A percentile compares a stretch with the other conserved stretches of the same genome.
phyloP scores from a whole-genome alignment of 2,113 vertebrate species.

The Cynocephalus volans region DNA sequence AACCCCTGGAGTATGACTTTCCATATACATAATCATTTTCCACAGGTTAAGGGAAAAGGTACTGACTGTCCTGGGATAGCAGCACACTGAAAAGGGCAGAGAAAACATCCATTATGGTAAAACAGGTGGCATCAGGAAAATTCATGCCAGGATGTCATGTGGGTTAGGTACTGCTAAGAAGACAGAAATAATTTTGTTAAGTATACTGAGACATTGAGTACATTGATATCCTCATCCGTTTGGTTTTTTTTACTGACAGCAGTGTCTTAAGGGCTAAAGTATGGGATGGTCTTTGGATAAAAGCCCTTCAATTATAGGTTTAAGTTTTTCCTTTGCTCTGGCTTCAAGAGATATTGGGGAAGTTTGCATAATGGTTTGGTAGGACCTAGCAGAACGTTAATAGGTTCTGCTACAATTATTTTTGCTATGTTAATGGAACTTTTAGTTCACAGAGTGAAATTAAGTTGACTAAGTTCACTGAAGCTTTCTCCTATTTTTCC shows the following conservation, averaged over 20 bases:
- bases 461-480: no score
- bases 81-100: not conserved
- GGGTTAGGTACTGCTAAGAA: not conserved
- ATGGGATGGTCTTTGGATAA: not conserved
- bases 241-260: not conserved
- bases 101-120: not conserved
- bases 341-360: not conserved
- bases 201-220: not conserved
- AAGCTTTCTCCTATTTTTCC: no score
- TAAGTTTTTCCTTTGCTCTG: not conserved
- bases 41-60: not conserved
- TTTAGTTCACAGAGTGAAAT: not conserved
- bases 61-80: not conserved
- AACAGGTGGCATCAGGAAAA: not conserved
- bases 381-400: not conserved
- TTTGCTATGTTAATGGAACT: not conserved
- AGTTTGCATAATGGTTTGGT: not conserved
- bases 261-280: not conserved
- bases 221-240: not conserved
- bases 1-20: not conserved
- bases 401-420: not conserved
- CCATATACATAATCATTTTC: not conserved
- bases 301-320: not conserved
- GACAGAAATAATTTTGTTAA: not conserved
- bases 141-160: not conserved